Evolutionary conservation across 2,113 vertebrate species (phyloP), one percentile per base, ranked within the genome.

Genomic region (Loxodonta africana): DNA sequence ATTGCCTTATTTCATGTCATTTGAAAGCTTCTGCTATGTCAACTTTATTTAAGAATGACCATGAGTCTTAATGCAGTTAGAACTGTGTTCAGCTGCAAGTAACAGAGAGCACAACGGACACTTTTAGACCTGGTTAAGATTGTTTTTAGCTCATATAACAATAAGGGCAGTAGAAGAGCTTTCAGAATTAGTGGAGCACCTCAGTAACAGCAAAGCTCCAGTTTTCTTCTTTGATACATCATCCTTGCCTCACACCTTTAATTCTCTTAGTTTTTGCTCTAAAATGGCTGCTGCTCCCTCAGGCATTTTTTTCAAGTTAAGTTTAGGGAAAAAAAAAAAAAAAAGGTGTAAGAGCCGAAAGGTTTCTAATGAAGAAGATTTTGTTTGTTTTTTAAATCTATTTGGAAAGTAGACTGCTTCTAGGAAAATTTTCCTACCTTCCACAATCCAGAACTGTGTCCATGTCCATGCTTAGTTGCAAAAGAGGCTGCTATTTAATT

Each of bases 111-210:
- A 41, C n/a, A 67, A 8, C 33, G 65, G 30, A 65, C 4, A 63
- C 30, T 2, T 3, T 15, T 11, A 6, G 33, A 6, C 20, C 12
- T 0, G 1, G 28, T 20, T 8, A 60, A 84, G 63, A 1, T 10
- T 17, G 14, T 10, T 8, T 37, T 80, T 73, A 46, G 60, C 26
- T 78, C 44, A 6, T 41, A n/a, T 28, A 57, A n/a, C 33, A 46
- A 33, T 48, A 28, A 44, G 48, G 25, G 12, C 57, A 46, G n/a
- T 53, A 8, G 1, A 8, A 44, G 60, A 44, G 20, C 28, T 17
- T 37, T 26, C 2, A 8, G 51, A 28, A 44, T 4, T 28, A 81
- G 41, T 1, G 60, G 15, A 17, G 30, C 5, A 18, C 30, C 73
- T 28, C 30, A 46, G 57, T 25, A 71, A 46, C 30, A 51, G 37